Conservation (phyloP, 2,797 vertebrate species). For the Lagodon rhomboides region DNA sequence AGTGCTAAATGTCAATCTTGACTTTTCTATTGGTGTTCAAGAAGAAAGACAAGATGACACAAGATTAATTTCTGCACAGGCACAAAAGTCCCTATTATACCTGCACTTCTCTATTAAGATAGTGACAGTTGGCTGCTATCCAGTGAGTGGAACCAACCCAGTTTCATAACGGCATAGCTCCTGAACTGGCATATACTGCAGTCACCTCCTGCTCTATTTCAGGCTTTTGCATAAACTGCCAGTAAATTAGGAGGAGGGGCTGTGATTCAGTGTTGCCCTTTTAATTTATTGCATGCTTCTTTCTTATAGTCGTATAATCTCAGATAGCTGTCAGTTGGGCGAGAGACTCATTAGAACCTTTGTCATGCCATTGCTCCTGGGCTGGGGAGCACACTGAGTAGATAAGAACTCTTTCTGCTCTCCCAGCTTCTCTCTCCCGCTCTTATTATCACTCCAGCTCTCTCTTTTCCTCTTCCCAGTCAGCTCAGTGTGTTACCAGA, state of each 20-base stretch:
- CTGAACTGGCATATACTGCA: constrained; percentile 17
- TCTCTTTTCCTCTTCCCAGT: constrained; percentile 23
- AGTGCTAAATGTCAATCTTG: constrained; percentile 27
- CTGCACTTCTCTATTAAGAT: constrained; percentile 49
- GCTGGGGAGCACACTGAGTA: constrained; percentile 43
- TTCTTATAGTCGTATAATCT: constrained; percentile 56
- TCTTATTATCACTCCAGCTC: constrained; percentile 38
- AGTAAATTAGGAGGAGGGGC: constrained; percentile 41
- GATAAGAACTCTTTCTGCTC: constrained; percentile 58
- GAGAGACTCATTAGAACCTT: constrained; percentile 66
- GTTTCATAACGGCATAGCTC: constrained; percentile 39
- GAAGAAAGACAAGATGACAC: constrained; percentile 22
- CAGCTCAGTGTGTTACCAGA: constrained; percentile 44
- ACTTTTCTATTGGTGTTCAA: constrained; percentile 21
- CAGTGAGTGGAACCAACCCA: constrained; percentile 50
- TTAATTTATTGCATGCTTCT: constrained; percentile 54
- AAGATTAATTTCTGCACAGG: constrained; percentile 33
- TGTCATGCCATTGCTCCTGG: constrained; percentile 55
- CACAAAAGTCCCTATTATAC: constrained; percentile 40
- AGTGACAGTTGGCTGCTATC: constrained; percentile 56
- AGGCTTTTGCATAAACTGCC: constrained; percentile 53
- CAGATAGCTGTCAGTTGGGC: constrained; percentile 53
- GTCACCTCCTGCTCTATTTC: constrained; percentile 56
- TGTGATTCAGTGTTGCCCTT: constrained; percentile 50
- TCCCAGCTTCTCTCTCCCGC: constrained; percentile 13